Conservation (phyloP, 2,113 vertebrate genomes). For the Melanostigma gelatinosum region DNA sequence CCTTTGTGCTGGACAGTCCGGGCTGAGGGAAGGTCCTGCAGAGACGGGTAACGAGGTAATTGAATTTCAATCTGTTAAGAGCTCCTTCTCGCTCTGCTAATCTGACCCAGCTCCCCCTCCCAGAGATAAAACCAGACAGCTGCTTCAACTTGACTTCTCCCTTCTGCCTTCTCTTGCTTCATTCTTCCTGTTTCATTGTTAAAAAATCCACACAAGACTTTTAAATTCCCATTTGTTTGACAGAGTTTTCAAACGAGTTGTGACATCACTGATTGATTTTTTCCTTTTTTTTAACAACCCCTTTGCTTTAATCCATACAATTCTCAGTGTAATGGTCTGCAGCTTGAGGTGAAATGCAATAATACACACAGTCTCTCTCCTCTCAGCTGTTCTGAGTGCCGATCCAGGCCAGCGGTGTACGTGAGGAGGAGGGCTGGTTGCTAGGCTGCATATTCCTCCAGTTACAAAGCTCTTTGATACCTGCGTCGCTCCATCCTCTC, state of each 20-base stretch:
- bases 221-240: background rate
- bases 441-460: constrained; percentile 66
- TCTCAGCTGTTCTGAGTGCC: constrained; percentile 6
- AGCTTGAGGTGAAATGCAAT: background rate
- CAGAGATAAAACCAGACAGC: constrained; percentile 7
- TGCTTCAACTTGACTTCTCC: background rate
- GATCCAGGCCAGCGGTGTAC: constrained; percentile 48
- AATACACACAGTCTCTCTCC: constrained; percentile 9
- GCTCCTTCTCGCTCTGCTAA: constrained; percentile 31
- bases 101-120: constrained; percentile 8
- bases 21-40: constrained; percentile 43
- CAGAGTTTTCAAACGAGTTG: background rate
- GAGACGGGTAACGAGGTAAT: constrained; percentile 48
- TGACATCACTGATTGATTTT: background rate
- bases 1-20: constrained; percentile 19
- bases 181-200: background rate
- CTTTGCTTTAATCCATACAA: background rate
- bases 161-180: constrained; percentile 14
- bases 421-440: constrained; percentile 67
- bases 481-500: constrained; percentile 43
- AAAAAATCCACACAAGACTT: background rate
- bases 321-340: background rate
- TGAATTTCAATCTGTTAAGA: constrained; percentile 52
- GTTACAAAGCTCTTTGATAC: constrained; percentile 57
- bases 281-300: background rate